A percentile compares a stretch with the other conserved stretches of the same genome.
These are phyloP conservation scores for Tiliqua scincoides DNA, from an alignment of 2,113 vertebrate species.

Conservation along the genomic window DNA sequence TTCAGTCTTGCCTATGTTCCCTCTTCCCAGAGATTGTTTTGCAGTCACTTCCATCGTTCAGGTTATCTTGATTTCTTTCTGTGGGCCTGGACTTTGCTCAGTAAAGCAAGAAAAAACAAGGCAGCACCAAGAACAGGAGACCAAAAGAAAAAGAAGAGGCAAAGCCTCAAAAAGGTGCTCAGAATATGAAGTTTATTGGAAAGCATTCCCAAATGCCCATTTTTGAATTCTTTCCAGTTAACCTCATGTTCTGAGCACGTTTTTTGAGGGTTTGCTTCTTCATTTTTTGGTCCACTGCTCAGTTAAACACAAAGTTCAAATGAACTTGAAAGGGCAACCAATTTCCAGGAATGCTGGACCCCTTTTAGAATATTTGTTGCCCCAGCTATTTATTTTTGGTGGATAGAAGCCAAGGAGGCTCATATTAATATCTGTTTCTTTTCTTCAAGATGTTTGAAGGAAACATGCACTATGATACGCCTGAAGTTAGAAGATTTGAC, in stretches of 20 bases:
- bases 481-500: constrained; percentile 93
- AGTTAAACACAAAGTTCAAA: not conserved
- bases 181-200: too few species aligned
- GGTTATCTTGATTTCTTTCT: not conserved
- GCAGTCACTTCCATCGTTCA: not conserved
- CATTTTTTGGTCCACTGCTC: not conserved
- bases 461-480: constrained; percentile 94
- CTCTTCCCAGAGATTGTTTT: not conserved
- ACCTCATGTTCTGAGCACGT: too few species aligned
- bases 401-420: not conserved
- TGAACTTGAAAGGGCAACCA: not conserved
- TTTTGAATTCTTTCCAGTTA: too few species aligned
- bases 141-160: too few species aligned
- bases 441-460: constrained; percentile 91
- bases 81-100: not conserved
- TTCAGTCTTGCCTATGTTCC: not conserved
- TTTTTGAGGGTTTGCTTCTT: too few species aligned
- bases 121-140: too few species aligned
- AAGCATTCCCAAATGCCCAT: too few species aligned
- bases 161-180: too few species aligned
- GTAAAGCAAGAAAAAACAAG: not conserved
- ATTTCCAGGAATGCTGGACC: not conserved
- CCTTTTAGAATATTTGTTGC: not conserved
- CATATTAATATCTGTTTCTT: constrained; percentile 22
- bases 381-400: not conserved